A percentile compares a stretch with the other conserved stretches of the same genome.
Evolutionary conservation across 2,113 vertebrate genomes (phyloP).

Genomic region (Melierax canorus): DNA sequence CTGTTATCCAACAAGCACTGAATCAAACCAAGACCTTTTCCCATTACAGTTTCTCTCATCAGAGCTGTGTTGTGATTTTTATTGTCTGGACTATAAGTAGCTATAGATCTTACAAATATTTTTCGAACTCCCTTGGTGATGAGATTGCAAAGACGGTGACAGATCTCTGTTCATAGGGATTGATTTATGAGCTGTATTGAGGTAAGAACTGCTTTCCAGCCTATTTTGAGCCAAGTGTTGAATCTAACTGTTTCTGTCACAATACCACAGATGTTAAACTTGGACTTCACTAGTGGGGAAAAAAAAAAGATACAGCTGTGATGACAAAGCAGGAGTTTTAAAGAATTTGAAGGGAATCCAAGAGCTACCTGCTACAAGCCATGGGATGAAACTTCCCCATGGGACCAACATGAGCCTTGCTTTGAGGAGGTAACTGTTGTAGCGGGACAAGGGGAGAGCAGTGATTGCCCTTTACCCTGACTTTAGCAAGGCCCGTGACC

Average conservation of each 20-base stretch:
- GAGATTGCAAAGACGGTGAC: neutral
- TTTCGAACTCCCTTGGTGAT: neutral
- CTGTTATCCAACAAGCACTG: neutral
- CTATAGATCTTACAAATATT: neutral
- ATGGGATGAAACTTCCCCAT: too few species aligned
- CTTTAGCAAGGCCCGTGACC: fast-evolving
- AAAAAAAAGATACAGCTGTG: neutral
- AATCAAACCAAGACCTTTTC: neutral
- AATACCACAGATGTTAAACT: neutral
- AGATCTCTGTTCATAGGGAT: neutral
- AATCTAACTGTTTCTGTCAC: neutral
- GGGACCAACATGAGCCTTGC: neutral
- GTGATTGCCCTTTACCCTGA: neutral
- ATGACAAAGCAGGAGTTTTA: neutral
- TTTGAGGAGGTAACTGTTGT: neutral
- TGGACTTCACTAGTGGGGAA: neutral
- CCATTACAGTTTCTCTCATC: neutral
- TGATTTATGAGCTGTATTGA: neutral
- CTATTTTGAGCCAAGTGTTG: neutral
- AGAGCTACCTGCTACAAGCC: neutral
- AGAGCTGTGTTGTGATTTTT: neutral
- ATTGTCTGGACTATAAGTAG: neutral
- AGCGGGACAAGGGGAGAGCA: neutral
- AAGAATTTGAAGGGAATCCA: neutral
- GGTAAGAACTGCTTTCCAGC: neutral